A percentile compares a stretch with the other conserved stretches of the same genome.
These are phyloP conservation scores for Clarias platycephalus DNA, from an alignment of 2,797 vertebrate genomes.

Conservation along the genomic window DNA sequence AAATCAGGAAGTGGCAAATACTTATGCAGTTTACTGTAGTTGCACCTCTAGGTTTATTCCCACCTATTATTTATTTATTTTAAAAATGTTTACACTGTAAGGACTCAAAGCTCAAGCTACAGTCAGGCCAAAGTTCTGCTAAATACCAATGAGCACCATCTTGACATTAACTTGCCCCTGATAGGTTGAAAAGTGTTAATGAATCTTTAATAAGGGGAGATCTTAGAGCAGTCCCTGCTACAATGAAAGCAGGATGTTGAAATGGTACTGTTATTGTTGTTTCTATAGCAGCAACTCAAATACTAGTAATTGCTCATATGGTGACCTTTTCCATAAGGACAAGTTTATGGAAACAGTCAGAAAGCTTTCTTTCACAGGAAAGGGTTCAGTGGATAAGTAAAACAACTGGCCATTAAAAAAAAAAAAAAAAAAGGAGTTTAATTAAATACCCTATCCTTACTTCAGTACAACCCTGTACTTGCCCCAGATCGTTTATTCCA, in stretches of 20 bases:
- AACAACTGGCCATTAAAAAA: too few relatives aligned
- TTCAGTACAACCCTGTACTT: neutral
- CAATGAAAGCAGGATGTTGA: neutral
- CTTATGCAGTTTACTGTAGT: neutral
- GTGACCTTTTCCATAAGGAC: neutral
- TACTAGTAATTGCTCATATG: neutral
- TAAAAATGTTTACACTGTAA: neutral
- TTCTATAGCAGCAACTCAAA: neutral
- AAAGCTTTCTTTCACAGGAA: neutral
- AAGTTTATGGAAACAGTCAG: neutral
- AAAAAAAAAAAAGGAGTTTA: neutral
- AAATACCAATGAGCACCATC: neutral
- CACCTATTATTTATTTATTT: neutral
- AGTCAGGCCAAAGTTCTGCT: neutral
- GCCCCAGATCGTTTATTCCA: neutral
- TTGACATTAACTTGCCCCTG: neutral
- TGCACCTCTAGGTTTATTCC: neutral
- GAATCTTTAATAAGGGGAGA: neutral
- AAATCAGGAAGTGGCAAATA: too few relatives aligned
- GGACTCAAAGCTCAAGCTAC: neutral
- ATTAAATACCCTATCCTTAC: too few relatives aligned
- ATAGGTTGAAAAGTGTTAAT: neutral
- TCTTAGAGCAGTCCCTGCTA: neutral
- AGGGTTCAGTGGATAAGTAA: neutral
- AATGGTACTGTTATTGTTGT: neutral